A percentile compares a stretch with the other conserved stretches of the same genome.
These are phyloP conservation scores for Tortricodes alternella DNA, from an alignment of 2,888 invertebrate species.

Conservation along the genomic window DNA sequence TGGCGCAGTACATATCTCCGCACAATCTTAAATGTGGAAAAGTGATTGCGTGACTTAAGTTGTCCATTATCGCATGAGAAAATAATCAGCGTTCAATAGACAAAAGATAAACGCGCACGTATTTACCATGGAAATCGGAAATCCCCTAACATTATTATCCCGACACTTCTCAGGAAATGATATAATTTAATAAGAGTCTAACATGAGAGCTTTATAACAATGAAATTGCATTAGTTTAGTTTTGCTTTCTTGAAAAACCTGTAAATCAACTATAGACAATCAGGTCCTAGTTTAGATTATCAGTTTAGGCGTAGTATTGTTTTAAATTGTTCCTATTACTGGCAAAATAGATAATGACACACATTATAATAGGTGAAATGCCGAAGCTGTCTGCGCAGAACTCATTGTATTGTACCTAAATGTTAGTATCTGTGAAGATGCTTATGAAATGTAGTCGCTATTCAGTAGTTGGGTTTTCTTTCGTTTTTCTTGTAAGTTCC, in stretches of 20 bases:
- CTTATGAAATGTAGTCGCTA: constrained; percentile 36
- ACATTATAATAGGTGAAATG: background rate
- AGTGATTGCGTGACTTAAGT: constrained; percentile 53
- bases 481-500: constrained; percentile 50
- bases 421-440: constrained; percentile 3
- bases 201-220: constrained; percentile 49
- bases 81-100: constrained; percentile 48
- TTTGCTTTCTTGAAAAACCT: constrained; percentile 66
- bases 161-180: constrained; percentile 64
- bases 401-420: constrained; percentile 23
- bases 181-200: constrained; percentile 46
- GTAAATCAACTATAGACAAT: constrained; percentile 59
- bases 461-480: constrained; percentile 41
- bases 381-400: constrained; percentile 17
- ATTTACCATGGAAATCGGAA: constrained; percentile 72
- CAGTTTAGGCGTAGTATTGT: constrained; percentile 52
- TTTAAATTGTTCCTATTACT: constrained; percentile 42
- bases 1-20: background rate
- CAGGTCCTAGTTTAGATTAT: constrained; percentile 66
- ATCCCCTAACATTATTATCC: constrained; percentile 69
- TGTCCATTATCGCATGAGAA: constrained; percentile 63
- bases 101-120: constrained; percentile 58
- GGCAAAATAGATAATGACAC: constrained; percentile 11
- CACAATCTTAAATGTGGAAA: constrained; percentile 13
- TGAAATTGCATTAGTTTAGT: constrained; percentile 60